phyloP scores from a whole-genome alignment of 1,140 invertebrate genomes.

The Cherax destructor region DNA sequence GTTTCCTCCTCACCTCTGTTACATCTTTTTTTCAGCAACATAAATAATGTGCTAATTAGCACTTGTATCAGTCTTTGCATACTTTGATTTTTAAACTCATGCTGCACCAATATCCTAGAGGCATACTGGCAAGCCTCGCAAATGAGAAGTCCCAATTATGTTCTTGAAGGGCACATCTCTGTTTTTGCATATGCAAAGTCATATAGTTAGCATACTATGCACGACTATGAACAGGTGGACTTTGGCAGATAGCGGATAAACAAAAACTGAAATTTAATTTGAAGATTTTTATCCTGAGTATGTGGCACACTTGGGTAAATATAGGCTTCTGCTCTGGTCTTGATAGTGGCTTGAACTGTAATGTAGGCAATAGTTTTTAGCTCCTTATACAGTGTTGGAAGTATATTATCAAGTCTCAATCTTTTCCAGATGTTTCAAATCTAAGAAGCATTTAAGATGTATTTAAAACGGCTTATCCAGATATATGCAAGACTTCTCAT shows the following conservation, averaged over 20 bases:
- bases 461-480: not conserved
- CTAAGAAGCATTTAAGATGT: not conserved
- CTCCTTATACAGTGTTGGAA: not conserved
- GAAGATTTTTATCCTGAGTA: not conserved
- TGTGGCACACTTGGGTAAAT: not conserved
- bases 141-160: no score
- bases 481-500: not conserved
- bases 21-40: no score
- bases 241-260: not conserved
- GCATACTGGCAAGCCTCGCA: no score
- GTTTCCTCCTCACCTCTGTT: no score
- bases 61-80: no score
- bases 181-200: no score
- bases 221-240: not conserved
- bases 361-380: not conserved
- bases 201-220: not conserved
- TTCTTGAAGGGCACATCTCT: no score
- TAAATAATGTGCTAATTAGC: no score
- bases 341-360: not conserved
- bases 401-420: not conserved
- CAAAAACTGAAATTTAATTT: not conserved
- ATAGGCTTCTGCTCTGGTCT: not conserved
- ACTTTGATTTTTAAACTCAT: no score
- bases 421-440: not conserved
- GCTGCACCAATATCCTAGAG: no score